These are phyloP conservation scores for Theodoxus fluviatilis DNA, from an alignment of 2,888 invertebrate genomes.

Conservation along the genomic window DNA sequence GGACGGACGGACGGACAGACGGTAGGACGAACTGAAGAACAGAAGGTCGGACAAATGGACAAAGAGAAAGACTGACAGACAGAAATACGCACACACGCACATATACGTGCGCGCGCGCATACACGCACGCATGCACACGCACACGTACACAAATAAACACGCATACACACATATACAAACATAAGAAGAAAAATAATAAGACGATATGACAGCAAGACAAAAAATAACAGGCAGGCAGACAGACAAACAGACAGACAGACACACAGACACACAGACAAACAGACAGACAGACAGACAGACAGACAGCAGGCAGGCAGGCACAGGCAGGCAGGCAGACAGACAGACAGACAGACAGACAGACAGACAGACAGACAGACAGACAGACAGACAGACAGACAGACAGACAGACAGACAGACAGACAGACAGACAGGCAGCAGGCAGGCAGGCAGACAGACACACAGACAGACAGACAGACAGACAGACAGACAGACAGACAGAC, in stretches of 20 bases:
- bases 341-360: not conserved
- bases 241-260: constrained; percentile 2
- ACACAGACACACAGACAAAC: not conserved
- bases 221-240: constrained; percentile 4
- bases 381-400: not conserved
- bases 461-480: not conserved
- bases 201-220: not conserved
- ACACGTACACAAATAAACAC: not conserved
- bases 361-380: not conserved
- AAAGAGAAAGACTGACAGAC: no score
- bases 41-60: no score
- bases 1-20: no score
- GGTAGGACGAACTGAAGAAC: no score
- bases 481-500: not conserved
- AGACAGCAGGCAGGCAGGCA: constrained; percentile 13
- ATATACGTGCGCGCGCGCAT: not conserved
- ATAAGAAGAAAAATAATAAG: not conserved
- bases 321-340: not conserved
- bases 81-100: not conserved
- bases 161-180: constrained; percentile 1
- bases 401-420: not conserved
- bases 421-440: not conserved
- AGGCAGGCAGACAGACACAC: not conserved
- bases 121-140: not conserved
- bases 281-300: constrained; percentile 19